These are phyloP conservation scores for Steatocranus sp. DNA, from an alignment of 2,797 vertebrate species.

Conservation along the genomic window DNA sequence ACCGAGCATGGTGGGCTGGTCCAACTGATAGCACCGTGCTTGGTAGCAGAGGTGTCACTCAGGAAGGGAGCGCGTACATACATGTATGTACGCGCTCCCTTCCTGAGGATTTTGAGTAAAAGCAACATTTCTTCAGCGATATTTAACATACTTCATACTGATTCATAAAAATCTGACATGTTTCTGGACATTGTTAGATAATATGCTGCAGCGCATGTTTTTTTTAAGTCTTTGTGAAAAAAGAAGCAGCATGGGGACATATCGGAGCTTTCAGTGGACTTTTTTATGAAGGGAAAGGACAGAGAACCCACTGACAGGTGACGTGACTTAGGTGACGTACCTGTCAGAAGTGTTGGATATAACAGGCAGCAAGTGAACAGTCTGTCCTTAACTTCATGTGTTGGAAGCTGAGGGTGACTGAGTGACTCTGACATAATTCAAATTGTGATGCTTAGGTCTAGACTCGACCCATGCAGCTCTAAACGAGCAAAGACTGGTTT, in stretches of 20 bases:
- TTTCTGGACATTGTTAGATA: background rate
- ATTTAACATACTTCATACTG: background rate
- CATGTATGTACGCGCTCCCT: too few species aligned
- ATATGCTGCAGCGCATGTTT: background rate
- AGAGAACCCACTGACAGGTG: background rate
- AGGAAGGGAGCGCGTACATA: background rate
- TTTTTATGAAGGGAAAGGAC: background rate
- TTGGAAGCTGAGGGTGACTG: background rate
- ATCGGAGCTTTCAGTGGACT: background rate
- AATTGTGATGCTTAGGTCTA: background rate
- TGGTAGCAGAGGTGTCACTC: background rate
- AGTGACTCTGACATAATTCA: background rate
- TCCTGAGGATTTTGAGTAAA: background rate
- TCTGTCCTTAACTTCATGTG: background rate
- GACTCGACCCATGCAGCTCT: background rate
- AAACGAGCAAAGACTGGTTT: background rate
- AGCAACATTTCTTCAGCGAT: background rate
- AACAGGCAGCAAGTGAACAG: background rate
- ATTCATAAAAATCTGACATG: background rate
- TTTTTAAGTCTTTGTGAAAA: background rate
- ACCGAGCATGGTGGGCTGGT: conserved; percentile 18
- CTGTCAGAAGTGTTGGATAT: background rate
- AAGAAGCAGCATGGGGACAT: background rate
- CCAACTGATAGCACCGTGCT: background rate
- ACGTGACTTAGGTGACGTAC: background rate